Percentiles rank a stretch among this genome's conserved stretches.
phyloP scores from a whole-genome alignment of 2,797 vertebrate genomes.

The Acrossocheilus wenchowensis region DNA sequence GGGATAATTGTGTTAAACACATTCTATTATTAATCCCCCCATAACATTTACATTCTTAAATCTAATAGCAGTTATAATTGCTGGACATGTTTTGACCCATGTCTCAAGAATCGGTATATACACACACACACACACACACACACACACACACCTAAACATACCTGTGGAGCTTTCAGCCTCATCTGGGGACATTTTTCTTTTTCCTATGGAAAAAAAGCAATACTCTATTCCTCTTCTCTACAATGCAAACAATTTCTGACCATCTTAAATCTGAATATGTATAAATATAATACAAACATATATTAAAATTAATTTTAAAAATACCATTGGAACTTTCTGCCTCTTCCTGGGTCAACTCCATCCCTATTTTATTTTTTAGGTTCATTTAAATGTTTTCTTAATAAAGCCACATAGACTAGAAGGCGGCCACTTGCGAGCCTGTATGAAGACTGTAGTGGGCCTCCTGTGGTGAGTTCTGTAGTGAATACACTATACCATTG shows the following conservation, averaged over 20 bases:
- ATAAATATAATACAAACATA: background rate
- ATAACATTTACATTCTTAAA: no score
- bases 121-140: background rate
- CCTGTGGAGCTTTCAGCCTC: background rate
- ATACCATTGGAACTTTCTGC: background rate
- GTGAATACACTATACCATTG: background rate
- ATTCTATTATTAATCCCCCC: no score
- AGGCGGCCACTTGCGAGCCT: no score
- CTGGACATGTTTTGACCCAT: no score
- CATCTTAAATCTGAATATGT: background rate
- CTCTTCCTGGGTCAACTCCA: background rate
- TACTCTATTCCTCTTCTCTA: background rate
- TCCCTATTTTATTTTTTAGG: background rate
- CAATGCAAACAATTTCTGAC: background rate
- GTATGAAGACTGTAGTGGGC: no score
- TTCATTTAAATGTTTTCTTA: no score
- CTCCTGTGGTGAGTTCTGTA: background rate
- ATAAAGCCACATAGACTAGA: no score
- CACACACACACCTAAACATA: background rate
- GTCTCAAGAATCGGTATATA: background rate
- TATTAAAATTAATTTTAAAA: background rate
- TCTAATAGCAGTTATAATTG: no score
- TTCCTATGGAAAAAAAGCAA: background rate
- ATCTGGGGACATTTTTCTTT: background rate
- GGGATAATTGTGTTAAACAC: no score